Percentiles rank a stretch among this genome's conserved stretches.
Evolutionary conservation across 1,140 invertebrate species (phyloP).

Genomic region (Melanaphis sacchari): DNA sequence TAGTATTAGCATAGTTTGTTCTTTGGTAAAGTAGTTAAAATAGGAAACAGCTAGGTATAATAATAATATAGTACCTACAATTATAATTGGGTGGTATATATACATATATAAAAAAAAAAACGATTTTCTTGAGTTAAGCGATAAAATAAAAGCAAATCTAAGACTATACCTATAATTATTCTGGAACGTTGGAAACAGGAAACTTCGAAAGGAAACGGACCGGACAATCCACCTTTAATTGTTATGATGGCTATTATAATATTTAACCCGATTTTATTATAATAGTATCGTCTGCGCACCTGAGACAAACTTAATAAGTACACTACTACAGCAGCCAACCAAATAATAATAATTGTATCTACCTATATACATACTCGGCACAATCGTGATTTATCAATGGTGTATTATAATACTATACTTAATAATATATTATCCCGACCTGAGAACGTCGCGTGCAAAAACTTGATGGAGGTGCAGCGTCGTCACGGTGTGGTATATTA

Average conservation of each 20-base stretch:
- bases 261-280: not conserved
- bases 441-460: not conserved
- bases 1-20: not conserved
- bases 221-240: not conserved
- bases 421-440: conserved; percentile 7
- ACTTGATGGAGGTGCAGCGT: not conserved
- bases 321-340: not conserved
- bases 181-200: not conserved
- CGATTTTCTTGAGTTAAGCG: not conserved
- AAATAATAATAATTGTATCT: not conserved
- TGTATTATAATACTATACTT: not conserved
- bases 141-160: not conserved
- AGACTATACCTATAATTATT: not conserved
- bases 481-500: conserved; percentile 4
- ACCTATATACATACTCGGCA: not conserved
- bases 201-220: not conserved
- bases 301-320: not conserved
- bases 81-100: not conserved
- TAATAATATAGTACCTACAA: not conserved
- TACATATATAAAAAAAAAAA: not conserved
- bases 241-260: not conserved
- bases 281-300: not conserved
- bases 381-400: conserved; percentile 10
- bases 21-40: not conserved
- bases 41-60: not conserved